Evolutionary conservation across 2,113 vertebrate species (phyloP).

Genomic region (Heteronetta atricapilla): DNA sequence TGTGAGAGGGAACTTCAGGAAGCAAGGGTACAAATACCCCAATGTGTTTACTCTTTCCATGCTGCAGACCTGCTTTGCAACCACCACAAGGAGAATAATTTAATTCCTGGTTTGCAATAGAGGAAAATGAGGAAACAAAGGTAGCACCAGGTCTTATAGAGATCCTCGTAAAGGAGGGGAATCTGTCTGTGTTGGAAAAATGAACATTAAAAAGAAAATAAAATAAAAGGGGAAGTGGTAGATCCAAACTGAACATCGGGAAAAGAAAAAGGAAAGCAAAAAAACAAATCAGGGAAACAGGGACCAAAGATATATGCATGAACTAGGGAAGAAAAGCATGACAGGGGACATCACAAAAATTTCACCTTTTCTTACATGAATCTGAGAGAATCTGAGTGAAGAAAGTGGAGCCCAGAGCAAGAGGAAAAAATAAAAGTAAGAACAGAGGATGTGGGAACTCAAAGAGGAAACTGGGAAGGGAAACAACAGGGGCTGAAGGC

Average conservation of each 20-base stretch:
- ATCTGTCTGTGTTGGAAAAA: neutral
- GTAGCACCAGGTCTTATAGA: rapidly evolving
- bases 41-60: neutral
- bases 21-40: neutral
- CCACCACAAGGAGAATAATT: neutral
- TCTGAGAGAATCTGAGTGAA: neutral
- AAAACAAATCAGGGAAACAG: neutral
- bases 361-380: neutral
- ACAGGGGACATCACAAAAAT: neutral
- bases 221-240: neutral
- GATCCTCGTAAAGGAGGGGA: neutral
- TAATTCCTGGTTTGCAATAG: neutral
- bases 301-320: neutral
- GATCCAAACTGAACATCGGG: neutral
- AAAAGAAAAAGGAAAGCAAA: neutral
- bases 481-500: neutral
- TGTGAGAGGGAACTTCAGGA: neutral
- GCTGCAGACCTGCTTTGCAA: neutral
- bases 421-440: neutral
- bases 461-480: neutral
- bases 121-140: neutral
- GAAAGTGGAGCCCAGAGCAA: neutral
- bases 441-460: neutral
- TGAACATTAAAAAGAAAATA: neutral
- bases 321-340: neutral